Evolutionary conservation across 1,140 invertebrate genomes (phyloP).

Genomic region (Drosophila rhopaloa): DNA sequence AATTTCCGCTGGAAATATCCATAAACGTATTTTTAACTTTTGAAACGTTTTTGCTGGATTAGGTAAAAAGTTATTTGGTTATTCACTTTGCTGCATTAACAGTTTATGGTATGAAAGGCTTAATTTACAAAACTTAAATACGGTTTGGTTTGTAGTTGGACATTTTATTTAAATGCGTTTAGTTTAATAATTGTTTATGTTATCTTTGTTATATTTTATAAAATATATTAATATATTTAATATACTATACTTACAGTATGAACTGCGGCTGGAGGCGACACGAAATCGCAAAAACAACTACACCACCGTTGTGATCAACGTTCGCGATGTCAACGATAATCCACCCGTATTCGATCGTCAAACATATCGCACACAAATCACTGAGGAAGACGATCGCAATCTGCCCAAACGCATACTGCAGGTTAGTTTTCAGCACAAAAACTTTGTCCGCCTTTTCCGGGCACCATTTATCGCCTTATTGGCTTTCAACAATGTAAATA

Average conservation of each 20-base stretch:
- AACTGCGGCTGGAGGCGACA: conserved; percentile 87
- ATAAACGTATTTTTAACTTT: conserved; percentile 10
- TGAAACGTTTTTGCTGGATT: not conserved
- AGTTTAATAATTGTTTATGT: too few relatives aligned
- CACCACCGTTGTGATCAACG: conserved; percentile 88
- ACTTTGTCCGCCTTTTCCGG: conserved; percentile 28
- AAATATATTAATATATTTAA: not conserved
- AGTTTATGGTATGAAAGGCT: not conserved
- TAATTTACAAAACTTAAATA: too few relatives aligned
- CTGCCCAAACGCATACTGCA: conserved; percentile 88
- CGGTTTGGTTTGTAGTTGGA: too few relatives aligned
- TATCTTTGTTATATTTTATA: too few relatives aligned
- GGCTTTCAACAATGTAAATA: conserved; percentile 64
- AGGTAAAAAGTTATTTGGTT: not conserved
- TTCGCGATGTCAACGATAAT: conserved; percentile 88
- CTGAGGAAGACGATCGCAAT: conserved; percentile 88
- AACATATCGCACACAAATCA: conserved; percentile 88
- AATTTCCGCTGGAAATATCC: not conserved
- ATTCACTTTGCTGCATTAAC: conserved; percentile 5
- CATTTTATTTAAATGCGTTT: too few relatives aligned
- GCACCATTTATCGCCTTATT: conserved; percentile 43
- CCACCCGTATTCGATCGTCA: conserved; percentile 88
- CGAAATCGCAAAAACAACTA: conserved; percentile 88
- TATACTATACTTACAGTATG: conserved; percentile 85
- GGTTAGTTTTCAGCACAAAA: conserved; percentile 79